These are phyloP conservation scores for Drosophila sproati DNA, from an alignment of 1,140 invertebrate genomes.

Conservation along the genomic window DNA sequence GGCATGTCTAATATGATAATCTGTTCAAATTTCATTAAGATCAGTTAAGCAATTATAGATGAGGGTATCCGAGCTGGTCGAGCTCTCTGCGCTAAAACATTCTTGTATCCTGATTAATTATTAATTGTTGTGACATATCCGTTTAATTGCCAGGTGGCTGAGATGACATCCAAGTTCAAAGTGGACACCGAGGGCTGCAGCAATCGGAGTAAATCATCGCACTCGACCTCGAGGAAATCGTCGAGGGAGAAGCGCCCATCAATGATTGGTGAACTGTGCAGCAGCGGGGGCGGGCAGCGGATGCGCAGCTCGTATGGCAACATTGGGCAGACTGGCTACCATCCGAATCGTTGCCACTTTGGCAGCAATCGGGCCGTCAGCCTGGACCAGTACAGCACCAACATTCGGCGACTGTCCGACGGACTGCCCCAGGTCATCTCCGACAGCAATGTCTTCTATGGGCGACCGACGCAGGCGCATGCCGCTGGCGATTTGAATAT, in stretches of 20 bases:
- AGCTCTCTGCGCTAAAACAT: no score
- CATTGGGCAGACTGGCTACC: conserved; percentile 76
- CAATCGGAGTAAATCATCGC: conserved; percentile 80
- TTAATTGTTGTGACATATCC: no score
- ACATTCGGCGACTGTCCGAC: conserved; percentile 81
- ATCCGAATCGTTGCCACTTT: conserved; percentile 80
- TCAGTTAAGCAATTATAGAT: no score
- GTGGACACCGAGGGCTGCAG: conserved; percentile 88
- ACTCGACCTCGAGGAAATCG: conserved; percentile 77
- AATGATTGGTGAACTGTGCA: conserved; percentile 84
- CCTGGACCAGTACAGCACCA: conserved; percentile 81
- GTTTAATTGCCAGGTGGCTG: conserved; percentile 85
- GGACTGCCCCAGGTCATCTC: conserved; percentile 83
- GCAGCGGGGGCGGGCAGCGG: conserved; percentile 78
- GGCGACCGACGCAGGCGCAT: conserved; percentile 52
- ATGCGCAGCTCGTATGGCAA: conserved; percentile 84
- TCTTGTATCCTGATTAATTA: no score
- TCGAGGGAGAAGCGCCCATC: conserved; percentile 84
- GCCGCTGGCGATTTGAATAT: conserved; percentile 69
- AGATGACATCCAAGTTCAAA: conserved; percentile 91
- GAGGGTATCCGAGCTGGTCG: no score
- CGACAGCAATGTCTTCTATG: conserved; percentile 83
- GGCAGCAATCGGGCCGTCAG: conserved; percentile 83
- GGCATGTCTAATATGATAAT: no score
- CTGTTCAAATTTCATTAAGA: no score